Conservation (phyloP, 92 coral and sea anemone species). For the Epizoanthus illoricatus region DNA sequence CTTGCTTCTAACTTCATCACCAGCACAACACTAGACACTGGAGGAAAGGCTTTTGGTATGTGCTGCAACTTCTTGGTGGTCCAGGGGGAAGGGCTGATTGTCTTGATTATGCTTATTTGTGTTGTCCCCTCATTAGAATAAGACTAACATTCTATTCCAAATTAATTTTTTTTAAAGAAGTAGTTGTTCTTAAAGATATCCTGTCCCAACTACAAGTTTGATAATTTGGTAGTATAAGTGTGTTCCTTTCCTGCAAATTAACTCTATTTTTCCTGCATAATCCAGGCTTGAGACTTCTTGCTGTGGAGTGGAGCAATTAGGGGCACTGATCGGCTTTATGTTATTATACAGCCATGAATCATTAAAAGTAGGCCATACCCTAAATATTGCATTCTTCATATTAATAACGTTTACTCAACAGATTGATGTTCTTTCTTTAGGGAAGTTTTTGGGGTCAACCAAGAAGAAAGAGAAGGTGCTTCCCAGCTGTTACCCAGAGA, state of each 20-base stretch:
- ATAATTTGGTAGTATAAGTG: too few species aligned
- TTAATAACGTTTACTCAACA: neutral
- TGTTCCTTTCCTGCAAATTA: too few species aligned
- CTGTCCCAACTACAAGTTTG: neutral
- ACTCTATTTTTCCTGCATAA: too few species aligned
- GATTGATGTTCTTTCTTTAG: slow-evolving; percentile 35
- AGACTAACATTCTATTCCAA: neutral
- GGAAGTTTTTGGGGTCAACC: slow-evolving; percentile 74
- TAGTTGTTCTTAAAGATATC: too few species aligned
- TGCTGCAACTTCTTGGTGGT: neutral
- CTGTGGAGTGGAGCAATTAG: too few species aligned
- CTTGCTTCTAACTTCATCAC: slow-evolving; percentile 87
- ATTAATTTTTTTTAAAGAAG: too few species aligned
- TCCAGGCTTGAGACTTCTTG: too few species aligned
- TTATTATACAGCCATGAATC: too few species aligned
- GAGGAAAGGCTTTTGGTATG: slow-evolving; percentile 89
- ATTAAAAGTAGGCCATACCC: too few species aligned
- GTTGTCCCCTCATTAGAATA: neutral
- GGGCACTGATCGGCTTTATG: too few species aligned
- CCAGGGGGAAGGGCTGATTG: neutral
- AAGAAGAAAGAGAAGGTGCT: slow-evolving; percentile 96
- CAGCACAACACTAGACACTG: slow-evolving; percentile 84
- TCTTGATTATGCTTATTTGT: neutral
- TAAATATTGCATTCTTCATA: too few species aligned
- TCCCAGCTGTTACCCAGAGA: slow-evolving; percentile 81